phyloP scores from a whole-genome alignment of 2,113 vertebrate genomes.

The Natator depressus region DNA sequence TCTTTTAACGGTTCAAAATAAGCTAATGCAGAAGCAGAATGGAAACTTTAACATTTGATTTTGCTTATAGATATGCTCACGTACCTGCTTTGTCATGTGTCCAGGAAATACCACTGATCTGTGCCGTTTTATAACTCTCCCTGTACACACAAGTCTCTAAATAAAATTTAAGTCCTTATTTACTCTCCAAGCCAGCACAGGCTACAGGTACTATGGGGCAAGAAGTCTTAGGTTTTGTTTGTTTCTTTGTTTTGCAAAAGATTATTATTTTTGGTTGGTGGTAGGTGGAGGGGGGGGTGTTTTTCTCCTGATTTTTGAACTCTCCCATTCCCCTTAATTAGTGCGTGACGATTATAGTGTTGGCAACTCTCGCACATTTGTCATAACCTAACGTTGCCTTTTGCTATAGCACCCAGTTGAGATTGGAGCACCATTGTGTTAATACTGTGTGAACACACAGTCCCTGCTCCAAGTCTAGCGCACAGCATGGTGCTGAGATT shows the following conservation, averaged over 20 bases:
- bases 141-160: fast-evolving
- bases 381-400: background rate
- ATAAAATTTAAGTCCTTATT: fast-evolving
- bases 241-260: background rate
- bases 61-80: background rate
- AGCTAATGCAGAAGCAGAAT: background rate
- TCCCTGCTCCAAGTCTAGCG: conserved; percentile 29
- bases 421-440: background rate
- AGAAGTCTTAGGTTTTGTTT: background rate
- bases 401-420: background rate
- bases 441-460: background rate
- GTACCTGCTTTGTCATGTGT: background rate
- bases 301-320: background rate
- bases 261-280: background rate
- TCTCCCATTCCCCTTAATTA: background rate
- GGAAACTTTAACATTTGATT: background rate
- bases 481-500: background rate
- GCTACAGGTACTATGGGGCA: background rate
- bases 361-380: background rate
- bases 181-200: background rate
- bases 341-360: background rate
- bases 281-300: background rate
- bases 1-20: background rate
- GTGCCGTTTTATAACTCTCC: background rate
- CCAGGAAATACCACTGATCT: fast-evolving